Percentiles rank a stretch among this genome's conserved stretches.
Evolutionary conservation across 2,797 vertebrate species (phyloP).

Genomic region (Hypotaenidia philippensis): DNA sequence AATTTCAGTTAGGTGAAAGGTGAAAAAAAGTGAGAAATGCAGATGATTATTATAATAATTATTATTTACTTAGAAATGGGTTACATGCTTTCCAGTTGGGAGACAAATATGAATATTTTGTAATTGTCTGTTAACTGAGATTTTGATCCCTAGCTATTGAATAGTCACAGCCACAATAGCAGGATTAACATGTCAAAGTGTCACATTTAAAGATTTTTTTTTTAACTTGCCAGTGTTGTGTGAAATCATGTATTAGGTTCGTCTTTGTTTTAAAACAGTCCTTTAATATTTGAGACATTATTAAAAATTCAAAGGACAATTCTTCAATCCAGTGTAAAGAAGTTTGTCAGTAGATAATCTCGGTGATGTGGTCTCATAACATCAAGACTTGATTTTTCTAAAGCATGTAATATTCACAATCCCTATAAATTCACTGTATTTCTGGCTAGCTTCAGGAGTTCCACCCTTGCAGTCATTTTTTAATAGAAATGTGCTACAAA

Average conservation of each 20-base stretch:
- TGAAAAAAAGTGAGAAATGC: background rate
- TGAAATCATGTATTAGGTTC: background rate
- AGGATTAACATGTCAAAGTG: background rate
- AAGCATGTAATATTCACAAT: background rate
- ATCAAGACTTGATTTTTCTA: background rate
- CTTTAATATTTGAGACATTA: background rate
- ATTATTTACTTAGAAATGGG: background rate
- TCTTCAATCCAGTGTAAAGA: background rate
- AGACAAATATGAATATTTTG: background rate
- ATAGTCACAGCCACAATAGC: background rate
- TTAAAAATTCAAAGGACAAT: background rate
- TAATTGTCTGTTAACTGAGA: slow-evolving; percentile 7
- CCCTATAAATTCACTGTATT: background rate
- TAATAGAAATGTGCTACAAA: background rate
- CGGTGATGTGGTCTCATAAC: background rate
- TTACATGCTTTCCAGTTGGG: background rate
- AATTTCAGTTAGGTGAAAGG: background rate
- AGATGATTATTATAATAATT: background rate
- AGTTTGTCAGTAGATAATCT: background rate
- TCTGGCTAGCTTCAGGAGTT: background rate
- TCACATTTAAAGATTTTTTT: background rate
- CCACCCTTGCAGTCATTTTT: background rate
- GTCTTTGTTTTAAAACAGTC: background rate
- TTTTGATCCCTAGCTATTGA: background rate
- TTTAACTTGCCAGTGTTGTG: background rate